Conservation (phyloP, 1,140 invertebrate genomes). For the Magallana angulata region DNA sequence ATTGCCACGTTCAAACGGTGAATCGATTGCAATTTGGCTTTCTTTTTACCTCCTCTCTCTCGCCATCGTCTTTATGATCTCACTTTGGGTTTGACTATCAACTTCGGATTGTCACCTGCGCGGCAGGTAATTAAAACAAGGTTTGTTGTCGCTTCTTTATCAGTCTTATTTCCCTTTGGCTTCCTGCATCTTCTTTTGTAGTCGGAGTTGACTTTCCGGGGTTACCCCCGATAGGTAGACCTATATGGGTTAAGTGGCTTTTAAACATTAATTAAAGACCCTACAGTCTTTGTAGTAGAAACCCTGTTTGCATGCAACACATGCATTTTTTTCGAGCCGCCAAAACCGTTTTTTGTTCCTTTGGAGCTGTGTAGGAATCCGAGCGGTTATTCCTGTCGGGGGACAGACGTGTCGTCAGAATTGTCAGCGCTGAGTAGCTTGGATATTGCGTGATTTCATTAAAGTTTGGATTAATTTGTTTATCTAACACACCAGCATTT, state of each 20-base stretch:
- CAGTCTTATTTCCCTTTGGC: conserved; percentile 44
- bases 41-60: background rate
- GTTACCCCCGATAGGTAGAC: conserved; percentile 17
- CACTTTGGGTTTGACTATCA: conserved; percentile 18
- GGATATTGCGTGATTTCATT: conserved; percentile 30
- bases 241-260: conserved; percentile 46
- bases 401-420: conserved; percentile 16
- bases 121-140: conserved; percentile 46
- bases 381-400: background rate
- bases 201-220: conserved; percentile 52
- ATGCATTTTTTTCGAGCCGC: conserved; percentile 48
- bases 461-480: conserved; percentile 34
- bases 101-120: conserved; percentile 47
- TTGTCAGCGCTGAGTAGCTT: conserved; percentile 11
- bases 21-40: conserved; percentile 34
- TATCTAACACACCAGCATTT: conserved; percentile 29
- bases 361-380: background rate
- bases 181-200: conserved; percentile 51
- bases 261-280: conserved; percentile 46
- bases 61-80: background rate
- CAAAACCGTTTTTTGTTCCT: background rate
- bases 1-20: background rate
- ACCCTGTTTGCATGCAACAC: conserved; percentile 55
- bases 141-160: conserved; percentile 43
- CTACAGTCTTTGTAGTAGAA: conserved; percentile 45